Evolutionary conservation across 2,888 invertebrate species (phyloP).

Genomic region (Acleris holmiana): DNA sequence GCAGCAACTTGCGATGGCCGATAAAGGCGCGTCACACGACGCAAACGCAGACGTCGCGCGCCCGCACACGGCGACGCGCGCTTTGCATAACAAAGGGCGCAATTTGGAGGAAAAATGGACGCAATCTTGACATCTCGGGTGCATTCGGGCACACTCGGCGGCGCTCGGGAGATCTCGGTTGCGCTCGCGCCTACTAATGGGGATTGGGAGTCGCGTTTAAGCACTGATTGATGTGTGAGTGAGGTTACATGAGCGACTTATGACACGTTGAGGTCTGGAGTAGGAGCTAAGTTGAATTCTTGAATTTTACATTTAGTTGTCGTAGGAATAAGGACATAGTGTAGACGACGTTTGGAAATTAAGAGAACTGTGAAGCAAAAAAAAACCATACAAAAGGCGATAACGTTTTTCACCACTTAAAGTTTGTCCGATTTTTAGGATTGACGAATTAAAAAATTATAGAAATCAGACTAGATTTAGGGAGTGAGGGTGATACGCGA

Average conservation of each 20-base stretch:
- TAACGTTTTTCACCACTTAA: too few species aligned
- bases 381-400: too few species aligned
- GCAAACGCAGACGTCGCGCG: conserved; percentile 70
- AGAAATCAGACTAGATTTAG: too few species aligned
- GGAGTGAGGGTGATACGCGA: too few species aligned
- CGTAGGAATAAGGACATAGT: too few species aligned
- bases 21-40: conserved; percentile 75
- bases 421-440: too few species aligned
- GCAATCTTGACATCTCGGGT: conserved; percentile 71
- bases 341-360: too few species aligned
- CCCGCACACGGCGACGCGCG: conserved; percentile 82
- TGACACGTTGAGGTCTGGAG: background rate
- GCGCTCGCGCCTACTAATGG: conserved; percentile 61
- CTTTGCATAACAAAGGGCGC: conserved; percentile 84
- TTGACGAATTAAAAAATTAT: too few species aligned
- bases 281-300: too few species aligned
- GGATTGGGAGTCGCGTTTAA: conserved; percentile 29
- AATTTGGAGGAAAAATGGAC: conserved; percentile 83
- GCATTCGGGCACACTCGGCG: conserved; percentile 54
- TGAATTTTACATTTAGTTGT: too few species aligned
- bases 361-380: too few species aligned
- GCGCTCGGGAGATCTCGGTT: conserved; percentile 51
- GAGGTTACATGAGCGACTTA: background rate
- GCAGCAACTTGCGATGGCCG: conserved; percentile 67
- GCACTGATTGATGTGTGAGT: conserved; percentile 29